Evolutionary conservation across 1,140 invertebrate species (phyloP), one percentile per base, ranked within the genome.

Genomic region (Atta texana): DNA sequence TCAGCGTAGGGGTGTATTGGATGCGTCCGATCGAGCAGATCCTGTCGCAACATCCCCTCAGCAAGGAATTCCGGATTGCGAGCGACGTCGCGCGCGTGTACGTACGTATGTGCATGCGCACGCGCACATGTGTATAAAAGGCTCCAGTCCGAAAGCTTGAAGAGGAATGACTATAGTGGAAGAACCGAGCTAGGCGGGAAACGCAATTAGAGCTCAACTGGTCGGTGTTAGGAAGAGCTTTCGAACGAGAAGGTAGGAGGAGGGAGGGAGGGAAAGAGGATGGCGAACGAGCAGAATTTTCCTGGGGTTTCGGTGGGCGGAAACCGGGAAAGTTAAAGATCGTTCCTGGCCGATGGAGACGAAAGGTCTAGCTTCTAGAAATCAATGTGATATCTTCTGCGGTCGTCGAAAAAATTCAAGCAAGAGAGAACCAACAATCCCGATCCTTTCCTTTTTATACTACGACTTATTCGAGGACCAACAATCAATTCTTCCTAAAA

Each of bases 191-290:
- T 82, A 87, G 61, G 77, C 85, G 91, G 87, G 84, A 91, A 93
- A 92, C 86, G 92, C 87, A 93, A 93, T 93, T 92, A 92, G 92
- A 92, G 87, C 82, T 87, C 77, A 90, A 91, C 87, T 87, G 90
- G 85, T 88, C 88, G 89, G 81, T 87, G 87, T 84, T 88, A 84
- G 78, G 53, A 81, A 82, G 81, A 82, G 64, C 71, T 75, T 86
- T 72, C 31, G 69, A 51, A 51, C 55, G 39, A 44, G 71, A 66
- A 61, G 59, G 57, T 31, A 18, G 84, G 31, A 31, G 63, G 63
- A 44, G 39, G 8, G 44, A 8, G n/a, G 69, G 14, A 14, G 39
- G 8, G 44, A 8, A 14, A 55, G 14, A 14, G 55, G 55, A 69
- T 18, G 64, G 77, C 77, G 68, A 84, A 75, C 55, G 80, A 61